Conservation (phyloP, 2,113 vertebrate species). For the Gnathonemus echidnorhynchus region DNA sequence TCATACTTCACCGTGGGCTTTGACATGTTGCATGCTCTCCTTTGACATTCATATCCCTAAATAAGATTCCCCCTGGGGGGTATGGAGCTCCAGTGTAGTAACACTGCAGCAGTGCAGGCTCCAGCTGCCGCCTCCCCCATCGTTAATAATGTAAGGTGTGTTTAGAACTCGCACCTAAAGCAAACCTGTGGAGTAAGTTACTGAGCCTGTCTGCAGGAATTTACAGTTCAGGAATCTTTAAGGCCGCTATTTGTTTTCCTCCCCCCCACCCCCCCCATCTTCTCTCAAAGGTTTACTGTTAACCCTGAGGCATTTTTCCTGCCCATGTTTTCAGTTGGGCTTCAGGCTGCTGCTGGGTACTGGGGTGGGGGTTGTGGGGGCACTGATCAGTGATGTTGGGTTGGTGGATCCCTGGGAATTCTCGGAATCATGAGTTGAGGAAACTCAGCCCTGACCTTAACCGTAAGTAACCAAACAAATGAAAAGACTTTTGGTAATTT, state of each 20-base stretch:
- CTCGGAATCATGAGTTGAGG: background rate
- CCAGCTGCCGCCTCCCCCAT: too few relatives aligned
- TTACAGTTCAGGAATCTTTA: constrained; percentile 4
- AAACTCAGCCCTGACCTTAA: background rate
- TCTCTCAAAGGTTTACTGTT: background rate
- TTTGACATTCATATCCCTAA: background rate
- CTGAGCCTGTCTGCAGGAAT: background rate
- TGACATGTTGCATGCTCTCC: background rate
- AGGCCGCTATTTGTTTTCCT: background rate
- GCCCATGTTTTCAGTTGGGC: background rate
- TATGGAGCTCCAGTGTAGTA: background rate
- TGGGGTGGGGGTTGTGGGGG: background rate
- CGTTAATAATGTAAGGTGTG: background rate
- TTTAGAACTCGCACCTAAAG: background rate
- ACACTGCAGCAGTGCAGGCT: background rate
- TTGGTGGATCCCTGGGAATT: background rate
- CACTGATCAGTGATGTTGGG: background rate
- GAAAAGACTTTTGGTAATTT: background rate
- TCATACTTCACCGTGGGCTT: background rate
- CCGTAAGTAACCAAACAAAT: background rate
- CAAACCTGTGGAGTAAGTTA: background rate
- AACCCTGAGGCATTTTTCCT: background rate
- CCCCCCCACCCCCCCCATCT: too few relatives aligned
- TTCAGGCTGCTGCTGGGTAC: background rate
- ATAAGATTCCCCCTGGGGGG: background rate